Evolutionary conservation across 2,888 invertebrate species (phyloP).

Genomic region (Syrphus vitripennis): DNA sequence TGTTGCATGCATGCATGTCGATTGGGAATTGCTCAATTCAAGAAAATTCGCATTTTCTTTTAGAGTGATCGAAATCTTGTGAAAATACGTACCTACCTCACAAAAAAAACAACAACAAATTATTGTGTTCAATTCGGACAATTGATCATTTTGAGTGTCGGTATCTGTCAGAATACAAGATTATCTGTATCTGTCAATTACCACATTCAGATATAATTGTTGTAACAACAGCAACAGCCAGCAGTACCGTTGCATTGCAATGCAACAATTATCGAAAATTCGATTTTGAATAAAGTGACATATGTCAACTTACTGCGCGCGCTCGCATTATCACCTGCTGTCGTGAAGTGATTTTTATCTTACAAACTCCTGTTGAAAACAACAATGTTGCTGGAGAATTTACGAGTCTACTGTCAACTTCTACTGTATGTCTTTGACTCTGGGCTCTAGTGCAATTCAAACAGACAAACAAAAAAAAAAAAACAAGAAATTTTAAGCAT

Average conservation of each 20-base stretch:
- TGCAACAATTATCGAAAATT: conserved; percentile 35
- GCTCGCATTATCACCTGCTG: conserved; percentile 65
- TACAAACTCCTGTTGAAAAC: conserved; percentile 22
- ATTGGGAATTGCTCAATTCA: conserved; percentile 64
- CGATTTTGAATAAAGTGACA: conserved; percentile 60
- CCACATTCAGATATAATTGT: conserved; percentile 37
- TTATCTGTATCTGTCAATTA: conserved; percentile 27
- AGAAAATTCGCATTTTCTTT: conserved; percentile 33
- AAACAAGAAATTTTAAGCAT: neutral
- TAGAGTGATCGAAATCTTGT: conserved; percentile 29
- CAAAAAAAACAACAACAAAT: neutral
- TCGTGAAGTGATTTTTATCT: conserved; percentile 55
- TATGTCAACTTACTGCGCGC: conserved; percentile 63
- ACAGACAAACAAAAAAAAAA: neutral
- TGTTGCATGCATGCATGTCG: conserved; percentile 3
- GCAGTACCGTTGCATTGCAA: too few relatives aligned
- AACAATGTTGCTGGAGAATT: conserved; percentile 33
- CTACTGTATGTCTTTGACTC: neutral
- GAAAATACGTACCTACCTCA: neutral
- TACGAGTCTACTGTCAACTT: conserved; percentile 8
- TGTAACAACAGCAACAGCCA: neutral
- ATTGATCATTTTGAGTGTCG: conserved; percentile 46
- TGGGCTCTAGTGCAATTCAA: neutral
- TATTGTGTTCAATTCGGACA: neutral
- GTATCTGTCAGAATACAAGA: conserved; percentile 48